Percentiles rank a stretch among this genome's conserved stretches.
phyloP scores from a whole-genome alignment of 92 coral and sea anemone genomes.

The Parazoanthus atlanticus region DNA sequence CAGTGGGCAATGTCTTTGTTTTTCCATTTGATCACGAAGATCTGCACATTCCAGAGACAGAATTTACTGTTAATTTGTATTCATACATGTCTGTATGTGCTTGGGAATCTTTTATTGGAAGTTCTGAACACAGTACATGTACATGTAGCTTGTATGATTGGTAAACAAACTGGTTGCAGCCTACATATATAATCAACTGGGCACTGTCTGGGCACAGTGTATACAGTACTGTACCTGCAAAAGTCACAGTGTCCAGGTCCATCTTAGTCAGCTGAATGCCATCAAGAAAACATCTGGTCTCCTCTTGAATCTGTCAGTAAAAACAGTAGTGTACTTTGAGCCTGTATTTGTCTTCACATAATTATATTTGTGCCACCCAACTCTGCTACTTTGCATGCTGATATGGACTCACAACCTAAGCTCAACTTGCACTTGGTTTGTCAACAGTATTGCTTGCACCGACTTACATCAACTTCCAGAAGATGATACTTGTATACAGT shows the following conservation, averaged over 20 bases:
- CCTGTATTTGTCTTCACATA: background rate
- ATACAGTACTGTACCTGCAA: constrained; percentile 51
- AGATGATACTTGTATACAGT: no score
- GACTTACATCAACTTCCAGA: no score
- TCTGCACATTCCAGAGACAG: constrained; percentile 49
- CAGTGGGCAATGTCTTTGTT: constrained; percentile 65
- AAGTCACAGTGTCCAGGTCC: constrained; percentile 72
- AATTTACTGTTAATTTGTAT: background rate
- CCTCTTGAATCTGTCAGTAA: constrained; percentile 75
- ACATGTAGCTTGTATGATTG: no score
- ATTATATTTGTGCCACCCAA: background rate
- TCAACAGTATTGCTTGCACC: no score
- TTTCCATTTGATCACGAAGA: constrained; percentile 71
- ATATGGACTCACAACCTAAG: background rate
- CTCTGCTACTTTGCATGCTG: background rate
- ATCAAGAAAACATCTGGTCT: constrained; percentile 76
- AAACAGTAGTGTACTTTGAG: background rate
- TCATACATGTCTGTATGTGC: no score
- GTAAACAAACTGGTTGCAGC: no score
- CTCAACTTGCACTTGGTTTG: no score
- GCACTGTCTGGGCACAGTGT: no score
- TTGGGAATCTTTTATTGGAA: no score
- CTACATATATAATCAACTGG: no score
- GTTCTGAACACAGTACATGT: no score
- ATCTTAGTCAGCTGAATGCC: constrained; percentile 65